Conservation (phyloP, 1,140 invertebrate genomes). For the Formica selysi region DNA sequence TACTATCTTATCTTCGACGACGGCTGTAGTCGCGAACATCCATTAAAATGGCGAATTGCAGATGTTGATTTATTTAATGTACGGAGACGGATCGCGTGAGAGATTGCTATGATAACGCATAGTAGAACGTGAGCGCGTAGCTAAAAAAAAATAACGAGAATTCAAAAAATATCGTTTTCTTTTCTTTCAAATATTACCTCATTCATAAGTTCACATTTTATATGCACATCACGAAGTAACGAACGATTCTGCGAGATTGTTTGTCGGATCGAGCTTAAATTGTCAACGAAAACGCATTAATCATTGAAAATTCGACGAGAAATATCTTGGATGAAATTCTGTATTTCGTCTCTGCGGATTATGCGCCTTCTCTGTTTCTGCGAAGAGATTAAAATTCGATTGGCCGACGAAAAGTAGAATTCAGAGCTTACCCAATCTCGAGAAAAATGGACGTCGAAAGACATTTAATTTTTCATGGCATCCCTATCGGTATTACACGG, state of each 20-base stretch:
- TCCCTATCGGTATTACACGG: constrained; percentile 63
- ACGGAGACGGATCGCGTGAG: not conserved
- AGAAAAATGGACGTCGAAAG: constrained; percentile 72
- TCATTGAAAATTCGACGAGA: constrained; percentile 41
- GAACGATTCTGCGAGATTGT: not conserved
- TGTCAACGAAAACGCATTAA: constrained; percentile 14
- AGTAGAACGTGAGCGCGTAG: not conserved
- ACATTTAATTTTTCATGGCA: constrained; percentile 77
- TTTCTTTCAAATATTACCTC: not conserved
- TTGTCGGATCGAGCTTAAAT: not conserved
- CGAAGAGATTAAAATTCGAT: constrained; percentile 64
- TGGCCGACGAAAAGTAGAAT: not conserved
- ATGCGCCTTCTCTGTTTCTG: not conserved
- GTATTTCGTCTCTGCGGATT: constrained; percentile 28
- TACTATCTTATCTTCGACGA: constrained; percentile 10
- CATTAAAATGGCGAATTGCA: constrained; percentile 22
- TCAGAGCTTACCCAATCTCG: constrained; percentile 45
- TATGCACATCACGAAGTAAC: not conserved
- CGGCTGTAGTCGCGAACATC: not conserved
- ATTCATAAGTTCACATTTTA: not conserved
- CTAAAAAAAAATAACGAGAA: not conserved
- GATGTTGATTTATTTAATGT: constrained; percentile 35
- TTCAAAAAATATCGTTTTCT: not conserved
- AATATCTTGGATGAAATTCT: constrained; percentile 18
- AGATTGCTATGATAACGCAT: constrained; percentile 11